Evolutionary conservation across 2,113 vertebrate species (phyloP).

Genomic region (Dermatemys mawii): DNA sequence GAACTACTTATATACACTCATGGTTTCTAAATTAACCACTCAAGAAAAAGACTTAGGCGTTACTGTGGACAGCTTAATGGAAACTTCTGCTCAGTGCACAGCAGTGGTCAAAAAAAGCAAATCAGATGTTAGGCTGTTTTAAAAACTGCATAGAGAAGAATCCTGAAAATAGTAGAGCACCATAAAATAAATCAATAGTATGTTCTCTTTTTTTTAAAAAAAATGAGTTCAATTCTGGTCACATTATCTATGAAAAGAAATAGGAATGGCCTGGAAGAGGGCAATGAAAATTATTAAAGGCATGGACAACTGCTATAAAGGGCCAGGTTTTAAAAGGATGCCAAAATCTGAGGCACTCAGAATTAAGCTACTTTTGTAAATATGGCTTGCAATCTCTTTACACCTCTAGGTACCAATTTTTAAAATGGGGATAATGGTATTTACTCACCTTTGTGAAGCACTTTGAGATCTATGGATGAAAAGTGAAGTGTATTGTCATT

Average conservation of each 20-base stretch:
- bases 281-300: neutral
- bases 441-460: accelerated
- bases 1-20: slow-evolving; percentile 16
- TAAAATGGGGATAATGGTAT: neutral
- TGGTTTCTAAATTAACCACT: slow-evolving; percentile 55
- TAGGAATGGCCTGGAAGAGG: neutral
- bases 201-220: neutral
- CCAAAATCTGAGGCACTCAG: neutral
- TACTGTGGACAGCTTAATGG: slow-evolving; percentile 55
- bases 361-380: neutral
- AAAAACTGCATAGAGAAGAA: slow-evolving; percentile 33
- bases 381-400: neutral
- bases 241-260: neutral
- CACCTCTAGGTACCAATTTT: neutral
- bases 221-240: neutral
- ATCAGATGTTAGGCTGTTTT: slow-evolving; percentile 42
- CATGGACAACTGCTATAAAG: neutral
- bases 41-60: slow-evolving; percentile 39
- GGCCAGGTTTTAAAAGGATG: neutral
- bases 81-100: slow-evolving; percentile 66
- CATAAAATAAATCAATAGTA: neutral
- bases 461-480: neutral
- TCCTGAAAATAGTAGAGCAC: slow-evolving; percentile 19
- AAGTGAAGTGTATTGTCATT: accelerated
- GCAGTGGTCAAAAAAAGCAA: slow-evolving; percentile 60